Percentiles rank a stretch among this genome's conserved stretches.
These are phyloP conservation scores for Zosterops lateralis DNA, from an alignment of 2,113 vertebrate species.

Conservation along the genomic window DNA sequence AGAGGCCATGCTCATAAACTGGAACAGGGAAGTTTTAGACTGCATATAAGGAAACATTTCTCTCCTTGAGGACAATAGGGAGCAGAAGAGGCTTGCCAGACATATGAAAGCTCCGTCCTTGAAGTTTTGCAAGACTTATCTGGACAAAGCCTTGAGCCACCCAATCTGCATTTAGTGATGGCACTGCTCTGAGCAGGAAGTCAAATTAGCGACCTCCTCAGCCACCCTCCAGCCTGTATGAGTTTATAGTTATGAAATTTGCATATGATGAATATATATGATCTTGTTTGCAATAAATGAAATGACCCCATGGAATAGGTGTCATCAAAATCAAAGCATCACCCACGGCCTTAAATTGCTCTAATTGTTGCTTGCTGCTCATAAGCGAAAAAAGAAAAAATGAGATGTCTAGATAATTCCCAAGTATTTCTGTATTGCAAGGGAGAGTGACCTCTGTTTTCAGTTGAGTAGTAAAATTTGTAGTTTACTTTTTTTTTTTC, in stretches of 20 bases:
- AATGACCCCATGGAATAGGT: background rate
- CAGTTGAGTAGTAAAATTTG: background rate
- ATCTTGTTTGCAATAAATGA: background rate
- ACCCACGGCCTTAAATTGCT: background rate
- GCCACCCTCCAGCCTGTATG: background rate
- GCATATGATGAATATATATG: background rate
- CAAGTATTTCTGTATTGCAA: background rate
- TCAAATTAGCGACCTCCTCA: background rate
- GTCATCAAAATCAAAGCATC: background rate
- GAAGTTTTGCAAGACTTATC: background rate
- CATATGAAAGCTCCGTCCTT: background rate
- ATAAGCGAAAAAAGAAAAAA: background rate
- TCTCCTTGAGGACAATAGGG: background rate
- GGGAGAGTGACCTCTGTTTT: background rate
- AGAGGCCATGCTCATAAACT: background rate
- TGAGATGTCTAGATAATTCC: background rate
- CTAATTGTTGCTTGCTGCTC: background rate
- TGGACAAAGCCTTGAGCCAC: background rate
- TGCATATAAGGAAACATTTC: fast-evolving
- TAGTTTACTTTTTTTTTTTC: background rate
- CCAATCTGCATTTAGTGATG: background rate
- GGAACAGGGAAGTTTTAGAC: background rate
- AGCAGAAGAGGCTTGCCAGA: background rate
- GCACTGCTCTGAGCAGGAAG: background rate
- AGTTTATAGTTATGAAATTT: background rate